Conservation (phyloP, 1,140 invertebrate species). For the Grapholita molesta region DNA sequence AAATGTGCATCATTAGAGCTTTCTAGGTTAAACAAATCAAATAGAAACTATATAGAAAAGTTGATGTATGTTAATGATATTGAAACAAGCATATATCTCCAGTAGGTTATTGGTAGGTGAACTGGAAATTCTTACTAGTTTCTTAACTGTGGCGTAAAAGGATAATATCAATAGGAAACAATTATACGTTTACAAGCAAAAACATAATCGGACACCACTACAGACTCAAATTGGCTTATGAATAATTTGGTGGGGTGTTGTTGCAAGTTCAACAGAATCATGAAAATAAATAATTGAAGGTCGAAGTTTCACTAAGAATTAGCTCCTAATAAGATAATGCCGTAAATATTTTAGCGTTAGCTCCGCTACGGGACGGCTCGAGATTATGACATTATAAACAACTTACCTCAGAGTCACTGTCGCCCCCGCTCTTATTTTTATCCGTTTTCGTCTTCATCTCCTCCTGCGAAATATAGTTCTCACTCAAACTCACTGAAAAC, state of each 20-base stretch:
- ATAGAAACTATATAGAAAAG: neutral
- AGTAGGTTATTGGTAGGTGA: neutral
- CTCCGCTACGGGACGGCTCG: neutral
- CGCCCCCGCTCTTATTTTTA: constrained; percentile 68
- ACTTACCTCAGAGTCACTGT: constrained; percentile 65
- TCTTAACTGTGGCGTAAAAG: neutral
- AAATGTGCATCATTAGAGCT: neutral
- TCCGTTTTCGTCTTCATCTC: constrained; percentile 73
- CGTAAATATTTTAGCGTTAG: constrained; percentile 5
- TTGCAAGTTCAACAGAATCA: neutral
- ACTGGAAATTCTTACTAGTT: neutral
- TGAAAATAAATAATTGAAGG: neutral
- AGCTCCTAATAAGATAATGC: neutral
- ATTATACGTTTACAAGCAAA: neutral
- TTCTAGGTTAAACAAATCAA: neutral
- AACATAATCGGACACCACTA: neutral
- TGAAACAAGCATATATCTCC: neutral
- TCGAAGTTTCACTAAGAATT: neutral
- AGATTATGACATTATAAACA: constrained; percentile 35
- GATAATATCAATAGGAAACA: neutral
- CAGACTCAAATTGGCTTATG: neutral
- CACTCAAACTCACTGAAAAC: constrained; percentile 60
- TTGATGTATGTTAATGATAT: neutral
- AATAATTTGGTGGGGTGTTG: neutral
- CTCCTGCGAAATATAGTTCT: constrained; percentile 54